A percentile compares a stretch with the other conserved stretches of the same genome.
phyloP scores from a whole-genome alignment of 2,888 invertebrate genomes.

The Cantharis lateralis region DNA sequence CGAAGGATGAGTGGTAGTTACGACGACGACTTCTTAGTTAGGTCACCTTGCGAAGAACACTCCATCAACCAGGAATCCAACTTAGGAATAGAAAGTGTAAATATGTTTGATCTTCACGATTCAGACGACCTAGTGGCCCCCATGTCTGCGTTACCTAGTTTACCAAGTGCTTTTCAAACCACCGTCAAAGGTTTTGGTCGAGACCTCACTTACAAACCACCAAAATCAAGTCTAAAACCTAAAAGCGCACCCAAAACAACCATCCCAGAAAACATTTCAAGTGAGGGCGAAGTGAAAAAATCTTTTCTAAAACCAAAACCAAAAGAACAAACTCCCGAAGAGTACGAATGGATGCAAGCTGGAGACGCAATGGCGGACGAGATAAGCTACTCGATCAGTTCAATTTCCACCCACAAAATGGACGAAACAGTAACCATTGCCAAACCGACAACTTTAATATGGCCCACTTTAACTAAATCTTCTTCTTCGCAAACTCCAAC shows the following conservation, averaged over 20 bases:
- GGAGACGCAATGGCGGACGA: constrained; percentile 72
- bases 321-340: constrained; percentile 56
- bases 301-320: constrained; percentile 46
- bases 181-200: constrained; percentile 57
- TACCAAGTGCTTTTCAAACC: constrained; percentile 59
- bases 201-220: constrained; percentile 57
- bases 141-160: constrained; percentile 66
- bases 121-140: constrained; percentile 64
- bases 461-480: constrained; percentile 39
- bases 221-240: constrained; percentile 49
- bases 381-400: constrained; percentile 59
- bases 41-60: not conserved
- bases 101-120: constrained; percentile 78
- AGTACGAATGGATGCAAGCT: constrained; percentile 62
- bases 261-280: not conserved
- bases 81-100: constrained; percentile 31
- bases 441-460: constrained; percentile 13
- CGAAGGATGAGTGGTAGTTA: not conserved
- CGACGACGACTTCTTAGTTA: not conserved
- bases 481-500: constrained; percentile 18
- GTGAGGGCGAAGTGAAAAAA: constrained; percentile 27
- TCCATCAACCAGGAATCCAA: not conserved
- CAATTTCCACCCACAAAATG: constrained; percentile 60
- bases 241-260: not conserved
- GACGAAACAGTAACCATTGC: constrained; percentile 34